Base-by-base conservation (phyloP, 2,888 invertebrate species). In the Halocaridina rubra region DNA sequence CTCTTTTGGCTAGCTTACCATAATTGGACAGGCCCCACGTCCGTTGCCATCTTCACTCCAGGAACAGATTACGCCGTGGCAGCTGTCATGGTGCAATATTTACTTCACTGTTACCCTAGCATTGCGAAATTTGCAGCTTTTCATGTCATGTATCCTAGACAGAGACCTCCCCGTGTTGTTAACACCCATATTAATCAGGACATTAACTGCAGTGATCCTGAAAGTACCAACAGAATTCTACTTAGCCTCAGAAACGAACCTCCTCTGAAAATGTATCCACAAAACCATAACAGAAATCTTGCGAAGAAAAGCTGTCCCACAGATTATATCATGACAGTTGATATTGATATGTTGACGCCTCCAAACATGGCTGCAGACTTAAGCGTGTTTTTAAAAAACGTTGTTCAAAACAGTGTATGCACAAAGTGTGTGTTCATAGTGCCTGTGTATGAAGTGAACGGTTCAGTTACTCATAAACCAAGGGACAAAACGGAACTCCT, bases 21-120 rank as follows among this genome's bases (percentile, higher is more conserved):
- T 19, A 8, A 8, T 19, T 89, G 89, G 89, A 88, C 85, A 46
- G 89, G 88, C 0, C 89, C 89, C 0, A 87, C 89, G 57, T 89
- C 89, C 29, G 75, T 89, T 0, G 88, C 89, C 10, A 86, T 89
- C 2, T 89, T 89, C 72, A 85, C 88, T 4, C 89, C 89, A 2
- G 89, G 86, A 3, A 67, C 85, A 19, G 89, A 89, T 33, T 89
- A 88, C 39, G 82, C 86, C 27, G 86, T 89, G 5, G 89, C 89
- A 8, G 82, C 88, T n/a, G 86, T 85, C 7, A 89, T 88, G 76
- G 85, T 89, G 3, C 76, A 87, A 2, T 89, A 87, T 33, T 61
- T 89, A 8, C 84, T 85, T 27, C 80, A 81, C 2, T 89, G 89
- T 59, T 89, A 86, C 22, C 86, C 88, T 7, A 77, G 84, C 24